A percentile compares a stretch with the other conserved stretches of the same genome.
Conservation (phyloP, 2,888 invertebrate species). For the Stenoptilia bipunctidactyla region DNA sequence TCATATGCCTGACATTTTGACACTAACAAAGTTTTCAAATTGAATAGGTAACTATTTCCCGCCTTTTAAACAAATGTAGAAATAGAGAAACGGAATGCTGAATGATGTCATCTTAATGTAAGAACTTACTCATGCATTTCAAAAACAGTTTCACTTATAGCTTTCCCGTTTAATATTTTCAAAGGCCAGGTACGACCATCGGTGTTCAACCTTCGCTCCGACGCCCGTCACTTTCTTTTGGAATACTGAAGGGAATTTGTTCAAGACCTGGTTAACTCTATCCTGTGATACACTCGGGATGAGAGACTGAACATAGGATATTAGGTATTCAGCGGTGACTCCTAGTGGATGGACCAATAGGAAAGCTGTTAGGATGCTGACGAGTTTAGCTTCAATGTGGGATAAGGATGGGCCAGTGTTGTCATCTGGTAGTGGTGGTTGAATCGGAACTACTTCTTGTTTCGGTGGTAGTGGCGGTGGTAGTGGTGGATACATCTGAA, state of each 20-base stretch:
- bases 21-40: too few species aligned
- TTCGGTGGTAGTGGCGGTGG: neutral
- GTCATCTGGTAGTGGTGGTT: conserved; percentile 22
- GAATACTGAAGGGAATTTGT: conserved; percentile 39
- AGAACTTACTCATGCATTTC: too few species aligned
- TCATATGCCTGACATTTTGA: too few species aligned
- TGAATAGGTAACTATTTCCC: too few species aligned
- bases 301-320: conserved; percentile 42
- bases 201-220: conserved; percentile 35
- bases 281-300: conserved; percentile 30
- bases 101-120: too few species aligned
- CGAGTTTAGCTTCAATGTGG: conserved; percentile 42
- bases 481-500: conserved; percentile 1
- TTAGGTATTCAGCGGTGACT: conserved; percentile 40
- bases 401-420: conserved; percentile 21
- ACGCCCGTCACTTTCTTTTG: conserved; percentile 27
- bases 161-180: conserved; percentile 27
- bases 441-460: neutral
- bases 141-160: too few species aligned
- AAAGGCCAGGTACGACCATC: conserved; percentile 40
- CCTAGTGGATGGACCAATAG: conserved; percentile 49
- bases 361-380: conserved; percentile 49
- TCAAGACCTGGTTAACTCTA: conserved; percentile 28
- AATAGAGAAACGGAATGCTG: too few species aligned
- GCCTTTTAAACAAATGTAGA: too few species aligned